Conservation (phyloP, 2,113 vertebrate genomes). For the Chrysemys picta region DNA sequence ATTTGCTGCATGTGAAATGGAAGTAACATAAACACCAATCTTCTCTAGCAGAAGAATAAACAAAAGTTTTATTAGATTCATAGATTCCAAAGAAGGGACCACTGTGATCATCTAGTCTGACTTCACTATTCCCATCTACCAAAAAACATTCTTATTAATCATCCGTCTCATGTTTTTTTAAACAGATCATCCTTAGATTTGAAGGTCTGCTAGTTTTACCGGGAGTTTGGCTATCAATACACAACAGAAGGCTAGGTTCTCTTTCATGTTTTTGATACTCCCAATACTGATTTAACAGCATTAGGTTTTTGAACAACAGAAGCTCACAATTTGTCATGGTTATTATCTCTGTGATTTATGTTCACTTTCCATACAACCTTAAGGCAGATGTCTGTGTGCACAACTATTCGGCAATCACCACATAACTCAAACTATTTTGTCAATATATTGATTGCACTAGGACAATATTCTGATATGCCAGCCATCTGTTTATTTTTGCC, state of each 20-base stretch:
- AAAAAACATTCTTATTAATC: background rate
- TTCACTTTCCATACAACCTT: background rate
- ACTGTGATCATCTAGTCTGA: background rate
- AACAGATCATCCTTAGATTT: background rate
- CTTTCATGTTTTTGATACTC: background rate
- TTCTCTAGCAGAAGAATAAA: background rate
- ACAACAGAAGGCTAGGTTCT: background rate
- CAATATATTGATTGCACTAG: rapidly evolving
- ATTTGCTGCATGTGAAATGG: background rate
- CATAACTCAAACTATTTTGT: background rate
- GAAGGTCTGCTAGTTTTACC: background rate
- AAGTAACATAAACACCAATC: background rate
- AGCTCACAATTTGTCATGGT: background rate
- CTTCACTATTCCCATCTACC: background rate
- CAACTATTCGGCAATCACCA: background rate
- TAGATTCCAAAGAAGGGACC: background rate
- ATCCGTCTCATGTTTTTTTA: background rate
- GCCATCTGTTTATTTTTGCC: background rate
- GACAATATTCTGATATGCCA: background rate
- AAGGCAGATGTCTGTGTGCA: background rate
- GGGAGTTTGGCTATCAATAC: background rate
- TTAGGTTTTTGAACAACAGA: background rate
- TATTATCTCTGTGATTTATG: background rate
- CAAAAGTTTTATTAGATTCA: rapidly evolving
- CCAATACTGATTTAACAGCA: background rate